Percentiles rank a stretch among this genome's conserved stretches.
These are phyloP conservation scores for Hypsopygia costalis DNA, from an alignment of 2,888 invertebrate genomes.

Conservation along the genomic window DNA sequence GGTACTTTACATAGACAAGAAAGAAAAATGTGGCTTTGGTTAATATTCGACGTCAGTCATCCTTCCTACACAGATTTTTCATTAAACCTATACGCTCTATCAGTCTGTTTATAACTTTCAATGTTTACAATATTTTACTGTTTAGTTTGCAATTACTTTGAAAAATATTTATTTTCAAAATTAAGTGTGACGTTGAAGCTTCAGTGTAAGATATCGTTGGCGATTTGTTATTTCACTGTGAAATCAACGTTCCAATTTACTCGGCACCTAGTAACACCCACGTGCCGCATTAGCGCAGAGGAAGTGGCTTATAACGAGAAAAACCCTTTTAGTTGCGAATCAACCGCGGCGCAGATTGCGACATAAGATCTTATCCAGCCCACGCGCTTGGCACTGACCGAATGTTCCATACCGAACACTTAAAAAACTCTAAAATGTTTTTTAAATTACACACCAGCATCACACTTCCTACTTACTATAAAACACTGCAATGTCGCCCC, in stretches of 20 bases:
- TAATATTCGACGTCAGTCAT: no score
- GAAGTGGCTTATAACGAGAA: conserved; percentile 43
- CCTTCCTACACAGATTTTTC: no score
- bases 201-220: not conserved
- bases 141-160: not conserved
- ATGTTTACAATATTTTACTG: no score
- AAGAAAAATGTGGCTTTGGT: no score
- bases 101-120: no score
- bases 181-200: conserved; percentile 1
- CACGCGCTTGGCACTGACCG: conserved; percentile 58
- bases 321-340: conserved; percentile 42
- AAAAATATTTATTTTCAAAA: not conserved
- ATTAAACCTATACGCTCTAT: no score
- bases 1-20: no score
- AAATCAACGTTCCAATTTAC: conserved; percentile 30
- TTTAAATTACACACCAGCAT: conserved; percentile 34
- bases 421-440: conserved; percentile 47
- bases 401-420: conserved; percentile 31
- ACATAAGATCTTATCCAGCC: conserved; percentile 42
- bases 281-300: conserved; percentile 37
- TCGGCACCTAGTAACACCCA: conserved; percentile 35
- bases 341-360: conserved; percentile 60
- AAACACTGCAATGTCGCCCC: conserved; percentile 5
- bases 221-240: conserved; percentile 9
- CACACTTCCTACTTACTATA: no score